Percentiles rank a stretch among this genome's conserved stretches.
phyloP scores from a whole-genome alignment of 2,113 vertebrate species.

The Rafetus swinhoei region DNA sequence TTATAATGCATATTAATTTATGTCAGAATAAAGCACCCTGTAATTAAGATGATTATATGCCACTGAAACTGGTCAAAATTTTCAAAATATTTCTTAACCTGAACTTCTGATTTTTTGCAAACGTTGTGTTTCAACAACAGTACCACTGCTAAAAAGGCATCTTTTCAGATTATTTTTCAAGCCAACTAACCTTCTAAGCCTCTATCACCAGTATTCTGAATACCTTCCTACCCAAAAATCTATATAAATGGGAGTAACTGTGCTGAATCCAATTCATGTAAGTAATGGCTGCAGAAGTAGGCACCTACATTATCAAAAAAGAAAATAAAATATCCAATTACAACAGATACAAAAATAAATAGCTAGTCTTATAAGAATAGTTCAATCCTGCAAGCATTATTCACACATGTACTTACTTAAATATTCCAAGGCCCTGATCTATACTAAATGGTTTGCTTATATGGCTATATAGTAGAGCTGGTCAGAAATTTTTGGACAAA shows the following conservation, averaged over 20 bases:
- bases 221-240: not conserved
- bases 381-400: slow-evolving; percentile 27
- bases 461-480: slow-evolving; percentile 23
- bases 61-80: slow-evolving; percentile 40
- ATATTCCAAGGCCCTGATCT: slow-evolving; percentile 52
- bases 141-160: not conserved
- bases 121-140: not conserved
- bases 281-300: slow-evolving; percentile 4
- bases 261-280: not conserved
- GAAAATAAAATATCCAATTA: not conserved
- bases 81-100: not conserved
- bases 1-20: not conserved
- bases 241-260: not conserved
- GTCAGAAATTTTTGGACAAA: not conserved
- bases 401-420: slow-evolving; percentile 18
- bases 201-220: not conserved
- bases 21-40: slow-evolving; percentile 34
- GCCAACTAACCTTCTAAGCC: not conserved
- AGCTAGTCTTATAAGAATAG: slow-evolving; percentile 12
- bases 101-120: not conserved
- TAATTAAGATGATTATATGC: not conserved
- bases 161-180: not conserved
- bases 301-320: slow-evolving; percentile 21
- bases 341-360: slow-evolving; percentile 40
- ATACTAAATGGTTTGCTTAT: slow-evolving; percentile 42